phyloP scores from a whole-genome alignment of 2,888 invertebrate genomes.

The Dorcus parallelipipedus region DNA sequence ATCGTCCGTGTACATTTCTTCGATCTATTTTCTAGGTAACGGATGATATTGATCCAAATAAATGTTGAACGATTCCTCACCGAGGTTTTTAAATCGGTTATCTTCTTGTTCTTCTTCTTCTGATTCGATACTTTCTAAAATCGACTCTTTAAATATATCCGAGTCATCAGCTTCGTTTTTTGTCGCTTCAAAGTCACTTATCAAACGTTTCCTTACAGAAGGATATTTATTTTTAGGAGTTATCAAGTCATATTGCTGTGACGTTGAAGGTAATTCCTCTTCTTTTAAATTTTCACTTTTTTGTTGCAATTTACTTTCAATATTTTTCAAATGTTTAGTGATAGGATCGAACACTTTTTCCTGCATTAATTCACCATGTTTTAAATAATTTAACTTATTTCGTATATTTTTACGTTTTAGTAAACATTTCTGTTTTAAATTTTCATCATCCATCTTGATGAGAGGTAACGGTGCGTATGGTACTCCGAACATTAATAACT shows the following conservation, averaged over 20 bases:
- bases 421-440: background rate
- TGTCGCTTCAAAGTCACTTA: background rate
- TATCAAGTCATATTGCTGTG: background rate
- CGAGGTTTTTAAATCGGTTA: no score
- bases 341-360: conserved; percentile 2
- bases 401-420: background rate
- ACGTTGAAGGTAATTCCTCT: no score
- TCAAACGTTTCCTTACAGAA: background rate
- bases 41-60: no score
- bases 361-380: conserved; percentile 1
- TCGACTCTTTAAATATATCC: background rate
- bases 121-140: no score
- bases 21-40: no score
- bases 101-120: no score
- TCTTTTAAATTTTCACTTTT: conserved; percentile 1
- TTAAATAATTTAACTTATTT: conserved; percentile 1
- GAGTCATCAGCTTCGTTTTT: background rate
- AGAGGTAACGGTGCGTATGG: background rate
- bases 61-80: no score
- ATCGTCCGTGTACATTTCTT: no score
- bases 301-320: no score
- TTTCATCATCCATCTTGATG: background rate
- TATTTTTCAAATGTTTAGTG: no score
- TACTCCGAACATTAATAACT: no score
- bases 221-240: no score